These are phyloP conservation scores for Metacarcinus magister DNA, from an alignment of 2,888 invertebrate genomes.

Conservation along the genomic window DNA sequence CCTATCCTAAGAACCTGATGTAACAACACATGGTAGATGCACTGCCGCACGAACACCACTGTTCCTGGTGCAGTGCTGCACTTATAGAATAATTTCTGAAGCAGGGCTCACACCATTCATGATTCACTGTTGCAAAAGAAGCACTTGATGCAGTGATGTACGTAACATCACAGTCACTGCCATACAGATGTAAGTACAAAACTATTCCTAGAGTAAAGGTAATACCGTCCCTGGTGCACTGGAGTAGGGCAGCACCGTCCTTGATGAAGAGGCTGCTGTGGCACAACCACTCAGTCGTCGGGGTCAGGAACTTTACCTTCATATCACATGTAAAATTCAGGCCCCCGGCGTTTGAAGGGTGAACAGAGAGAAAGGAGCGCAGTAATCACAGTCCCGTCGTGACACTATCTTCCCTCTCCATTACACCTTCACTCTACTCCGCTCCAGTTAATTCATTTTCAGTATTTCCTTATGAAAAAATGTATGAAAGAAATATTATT, in stretches of 20 bases:
- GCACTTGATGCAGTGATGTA: background rate
- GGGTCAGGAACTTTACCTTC: slow-evolving; percentile 70
- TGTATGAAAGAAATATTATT: no score
- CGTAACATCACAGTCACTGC: background rate
- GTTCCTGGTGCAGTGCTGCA: background rate
- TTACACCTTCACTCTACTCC: background rate
- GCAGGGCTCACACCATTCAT: background rate
- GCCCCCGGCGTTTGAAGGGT: slow-evolving; percentile 74
- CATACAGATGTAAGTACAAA: no score
- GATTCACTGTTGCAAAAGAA: background rate
- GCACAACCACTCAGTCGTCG: slow-evolving; percentile 71
- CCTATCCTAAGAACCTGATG: background rate
- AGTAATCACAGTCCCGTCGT: slow-evolving; percentile 34
- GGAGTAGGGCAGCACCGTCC: background rate
- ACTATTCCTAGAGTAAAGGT: background rate
- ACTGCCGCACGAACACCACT: background rate
- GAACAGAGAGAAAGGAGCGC: slow-evolving; percentile 6
- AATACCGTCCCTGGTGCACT: background rate
- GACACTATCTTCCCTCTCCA: slow-evolving; percentile 52
- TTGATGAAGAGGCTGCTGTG: slow-evolving; percentile 8
- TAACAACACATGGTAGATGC: background rate
- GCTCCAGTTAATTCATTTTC: background rate
- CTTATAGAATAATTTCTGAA: background rate
- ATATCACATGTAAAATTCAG: slow-evolving; percentile 67
- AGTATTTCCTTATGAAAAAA: background rate